Conservation (phyloP, 2,888 invertebrate genomes). For the Hermaeophaga mercurialis region DNA sequence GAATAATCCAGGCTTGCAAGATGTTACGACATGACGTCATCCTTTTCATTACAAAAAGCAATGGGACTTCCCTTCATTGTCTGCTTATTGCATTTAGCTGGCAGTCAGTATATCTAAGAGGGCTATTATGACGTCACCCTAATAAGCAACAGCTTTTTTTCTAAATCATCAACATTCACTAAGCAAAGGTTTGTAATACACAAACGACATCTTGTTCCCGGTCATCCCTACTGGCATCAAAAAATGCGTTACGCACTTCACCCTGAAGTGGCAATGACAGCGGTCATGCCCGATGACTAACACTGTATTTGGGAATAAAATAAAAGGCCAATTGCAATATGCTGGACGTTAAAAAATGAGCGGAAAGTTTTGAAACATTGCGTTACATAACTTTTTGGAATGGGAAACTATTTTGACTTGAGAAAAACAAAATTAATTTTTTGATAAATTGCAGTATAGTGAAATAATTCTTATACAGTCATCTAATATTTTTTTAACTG, state of each 20-base stretch:
- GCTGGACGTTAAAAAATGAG: constrained; percentile 32
- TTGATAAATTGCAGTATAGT: too few species aligned
- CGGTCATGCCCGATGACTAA: constrained; percentile 28
- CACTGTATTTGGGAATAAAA: constrained; percentile 17
- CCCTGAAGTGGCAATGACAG: not conserved
- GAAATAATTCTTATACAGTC: too few species aligned
- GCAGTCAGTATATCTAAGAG: constrained; percentile 12
- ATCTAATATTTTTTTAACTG: too few species aligned
- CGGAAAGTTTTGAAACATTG: constrained; percentile 11
- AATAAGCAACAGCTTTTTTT: constrained; percentile 18
- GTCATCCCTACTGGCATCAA: constrained; percentile 9
- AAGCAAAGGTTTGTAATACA: constrained; percentile 3
- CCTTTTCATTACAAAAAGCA: not conserved
- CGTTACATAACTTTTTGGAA: not conserved
- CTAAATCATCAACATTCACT: constrained; percentile 11
- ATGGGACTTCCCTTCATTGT: not conserved
- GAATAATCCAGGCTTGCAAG: too few species aligned
- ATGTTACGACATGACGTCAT: too few species aligned
- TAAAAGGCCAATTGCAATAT: constrained; percentile 31
- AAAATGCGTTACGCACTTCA: constrained; percentile 4
- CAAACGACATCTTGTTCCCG: constrained; percentile 13
- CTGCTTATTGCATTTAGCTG: not conserved
- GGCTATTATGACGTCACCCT: constrained; percentile 18
- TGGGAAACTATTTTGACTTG: too few species aligned
- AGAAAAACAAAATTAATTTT: too few species aligned